Conservation (phyloP, 2,888 invertebrate genomes). For the Orthosia incerta region DNA sequence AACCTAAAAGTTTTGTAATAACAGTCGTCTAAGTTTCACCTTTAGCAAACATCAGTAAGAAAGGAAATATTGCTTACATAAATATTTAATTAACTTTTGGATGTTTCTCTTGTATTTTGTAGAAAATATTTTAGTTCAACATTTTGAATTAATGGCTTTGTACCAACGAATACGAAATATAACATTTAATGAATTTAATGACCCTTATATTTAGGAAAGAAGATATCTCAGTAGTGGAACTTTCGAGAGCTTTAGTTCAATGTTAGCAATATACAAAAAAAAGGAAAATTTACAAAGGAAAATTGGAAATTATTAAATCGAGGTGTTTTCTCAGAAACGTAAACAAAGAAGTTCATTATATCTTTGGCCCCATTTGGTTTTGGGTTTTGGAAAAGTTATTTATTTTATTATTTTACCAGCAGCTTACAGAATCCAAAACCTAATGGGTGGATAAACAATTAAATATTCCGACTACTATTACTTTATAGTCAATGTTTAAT, state of each 20-base stretch:
- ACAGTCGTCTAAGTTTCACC: slow-evolving; percentile 18
- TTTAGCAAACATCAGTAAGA: slow-evolving; percentile 9
- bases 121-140: slow-evolving; percentile 3
- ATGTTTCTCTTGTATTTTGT: background rate
- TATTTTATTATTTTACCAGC: too few relatives aligned
- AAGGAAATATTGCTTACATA: background rate
- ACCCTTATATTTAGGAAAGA: background rate
- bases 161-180: background rate
- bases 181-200: background rate
- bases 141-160: background rate
- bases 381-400: too few relatives aligned
- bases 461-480: too few relatives aligned
- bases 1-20: slow-evolving; percentile 6
- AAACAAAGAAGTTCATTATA: too few relatives aligned
- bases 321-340: too few relatives aligned
- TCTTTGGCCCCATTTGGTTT: too few relatives aligned
- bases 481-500: too few relatives aligned
- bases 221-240: background rate
- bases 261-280: too few relatives aligned
- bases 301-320: too few relatives aligned
- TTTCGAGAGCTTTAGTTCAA: background rate
- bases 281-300: too few relatives aligned
- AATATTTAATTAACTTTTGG: slow-evolving; percentile 4
- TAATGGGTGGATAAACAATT: too few relatives aligned
- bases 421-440: too few relatives aligned